Conservation (phyloP, 2,113 vertebrate genomes). For the Laterallus jamaicensis region DNA sequence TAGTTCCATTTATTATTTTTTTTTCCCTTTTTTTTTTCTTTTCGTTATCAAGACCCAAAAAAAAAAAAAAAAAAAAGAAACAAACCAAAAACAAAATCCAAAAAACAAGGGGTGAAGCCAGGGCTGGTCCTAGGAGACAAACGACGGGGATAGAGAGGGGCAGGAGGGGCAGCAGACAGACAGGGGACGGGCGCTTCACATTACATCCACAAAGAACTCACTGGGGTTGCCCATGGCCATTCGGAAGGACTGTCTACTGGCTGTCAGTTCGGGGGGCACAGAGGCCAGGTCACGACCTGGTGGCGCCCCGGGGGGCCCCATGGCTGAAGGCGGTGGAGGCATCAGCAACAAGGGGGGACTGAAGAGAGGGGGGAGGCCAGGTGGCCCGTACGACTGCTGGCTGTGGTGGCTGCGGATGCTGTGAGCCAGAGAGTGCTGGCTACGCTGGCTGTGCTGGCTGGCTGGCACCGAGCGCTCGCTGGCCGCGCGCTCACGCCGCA, state of each 20-base stretch:
- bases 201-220: constrained; percentile 98
- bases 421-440: constrained; percentile 85
- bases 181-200: constrained; percentile 81
- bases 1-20: constrained; percentile 80
- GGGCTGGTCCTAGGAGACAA: constrained; percentile 64
- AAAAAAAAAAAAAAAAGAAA: background rate
- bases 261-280: constrained; percentile 94
- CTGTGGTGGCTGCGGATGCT: constrained; percentile 85
- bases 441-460: constrained; percentile 88
- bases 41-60: constrained; percentile 72
- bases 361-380: constrained; percentile 82
- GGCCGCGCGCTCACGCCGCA: constrained; percentile 78
- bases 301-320: constrained; percentile 84
- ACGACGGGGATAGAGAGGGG: background rate
- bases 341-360: constrained; percentile 82
- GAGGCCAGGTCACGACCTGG: constrained; percentile 87
- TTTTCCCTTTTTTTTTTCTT: constrained; percentile 60
- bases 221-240: constrained; percentile 96
- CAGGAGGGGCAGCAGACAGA: constrained; percentile 46
- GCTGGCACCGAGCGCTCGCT: constrained; percentile 81
- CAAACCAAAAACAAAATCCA: constrained; percentile 2
- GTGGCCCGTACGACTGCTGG: constrained; percentile 82
- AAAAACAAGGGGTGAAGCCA: constrained; percentile 49
- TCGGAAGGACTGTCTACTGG: constrained; percentile 93
- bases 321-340: constrained; percentile 77